These are phyloP conservation scores for Cotesia congregata DNA, from an alignment of 2,888 invertebrate species.

Conservation along the genomic window DNA sequence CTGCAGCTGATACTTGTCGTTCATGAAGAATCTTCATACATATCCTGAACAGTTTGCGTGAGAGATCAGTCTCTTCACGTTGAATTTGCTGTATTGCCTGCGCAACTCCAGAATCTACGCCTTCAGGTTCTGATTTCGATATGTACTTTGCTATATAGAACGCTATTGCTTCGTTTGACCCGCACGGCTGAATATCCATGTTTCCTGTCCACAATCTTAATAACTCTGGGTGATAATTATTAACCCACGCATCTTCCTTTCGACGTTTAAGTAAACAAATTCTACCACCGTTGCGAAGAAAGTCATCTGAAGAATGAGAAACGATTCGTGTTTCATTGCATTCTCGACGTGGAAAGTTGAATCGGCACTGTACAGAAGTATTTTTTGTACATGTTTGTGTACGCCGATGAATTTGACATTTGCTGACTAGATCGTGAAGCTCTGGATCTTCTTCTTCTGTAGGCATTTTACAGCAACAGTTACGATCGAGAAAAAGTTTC, in stretches of 20 bases:
- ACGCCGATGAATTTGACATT: conserved; percentile 48
- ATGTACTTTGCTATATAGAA: conserved; percentile 52
- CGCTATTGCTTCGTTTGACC: conserved; percentile 57
- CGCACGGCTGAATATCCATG: conserved; percentile 62
- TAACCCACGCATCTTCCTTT: conserved; percentile 46
- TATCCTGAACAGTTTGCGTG: no score
- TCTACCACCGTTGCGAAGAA: conserved; percentile 56
- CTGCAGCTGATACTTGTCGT: conserved; percentile 51
- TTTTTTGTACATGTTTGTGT: conserved; percentile 48
- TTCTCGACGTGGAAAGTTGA: conserved; percentile 51
- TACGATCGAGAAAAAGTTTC: conserved; percentile 3
- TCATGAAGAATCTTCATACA: conserved; percentile 43
- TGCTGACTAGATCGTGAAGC: conserved; percentile 44
- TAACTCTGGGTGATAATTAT: conserved; percentile 58
- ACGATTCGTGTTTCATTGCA: conserved; percentile 48
- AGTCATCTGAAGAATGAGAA: conserved; percentile 55
- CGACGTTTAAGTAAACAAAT: conserved; percentile 56
- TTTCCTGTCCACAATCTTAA: conserved; percentile 57
- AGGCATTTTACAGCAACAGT: conserved; percentile 17
- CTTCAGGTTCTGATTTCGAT: conserved; percentile 43
- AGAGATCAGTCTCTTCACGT: conserved; percentile 16
- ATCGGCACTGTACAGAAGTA: conserved; percentile 45
- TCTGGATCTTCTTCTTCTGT: conserved; percentile 40
- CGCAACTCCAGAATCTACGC: conserved; percentile 38
- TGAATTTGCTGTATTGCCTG: conserved; percentile 38